Evolutionary conservation across 2,113 vertebrate genomes (phyloP), one percentile per base, ranked within the genome.

Genomic region (Mixornis gularis): DNA sequence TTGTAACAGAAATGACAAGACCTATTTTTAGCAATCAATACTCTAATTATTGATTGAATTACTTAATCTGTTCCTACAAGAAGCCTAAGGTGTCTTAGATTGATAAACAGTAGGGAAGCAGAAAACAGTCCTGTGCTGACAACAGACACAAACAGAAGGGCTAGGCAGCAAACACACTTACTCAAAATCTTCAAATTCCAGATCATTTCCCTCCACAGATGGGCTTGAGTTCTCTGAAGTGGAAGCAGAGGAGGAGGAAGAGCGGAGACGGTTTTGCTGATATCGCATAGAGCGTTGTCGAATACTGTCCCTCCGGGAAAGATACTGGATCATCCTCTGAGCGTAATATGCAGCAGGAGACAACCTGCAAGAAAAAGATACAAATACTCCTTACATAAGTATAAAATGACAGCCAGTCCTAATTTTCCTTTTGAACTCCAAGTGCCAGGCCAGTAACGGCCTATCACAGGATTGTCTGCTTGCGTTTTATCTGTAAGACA

Each of bases 261-360:
- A 98, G 36, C 99, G 98, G 62, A 99, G 98, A 49, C 99, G 98
- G 97, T 99, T 99, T 96, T 99, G 99, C 85, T 99, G 99, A 93
- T 99, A 99, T 27, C 99, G 98, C 89, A 99, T 98, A 4, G 99
- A 99, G 49, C 99, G 99, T 26, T 99, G 99, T 34, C 99, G 98
- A 92, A 99, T 99, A 90, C 99, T 99, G 98, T 99, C 99, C 94
- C 99, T 98, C 66, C 99, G 98, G 12, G 99, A 99, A 94, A 99
- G 98, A 85, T 99, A 99, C 97, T 99, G 99, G 98, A 99, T 99
- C 99, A 99, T 99, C 92, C 99, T 98, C 98, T 99, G 99, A 88
- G 99, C 99, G 64, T 99, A 99, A 97, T 99, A 99, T 10, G 99
- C 99, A 88, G 99, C 99, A 79, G 99, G 99, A 95, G 99, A 99